phyloP scores from a whole-genome alignment of 2,888 invertebrate genomes.

The Xanthia icteritia region DNA sequence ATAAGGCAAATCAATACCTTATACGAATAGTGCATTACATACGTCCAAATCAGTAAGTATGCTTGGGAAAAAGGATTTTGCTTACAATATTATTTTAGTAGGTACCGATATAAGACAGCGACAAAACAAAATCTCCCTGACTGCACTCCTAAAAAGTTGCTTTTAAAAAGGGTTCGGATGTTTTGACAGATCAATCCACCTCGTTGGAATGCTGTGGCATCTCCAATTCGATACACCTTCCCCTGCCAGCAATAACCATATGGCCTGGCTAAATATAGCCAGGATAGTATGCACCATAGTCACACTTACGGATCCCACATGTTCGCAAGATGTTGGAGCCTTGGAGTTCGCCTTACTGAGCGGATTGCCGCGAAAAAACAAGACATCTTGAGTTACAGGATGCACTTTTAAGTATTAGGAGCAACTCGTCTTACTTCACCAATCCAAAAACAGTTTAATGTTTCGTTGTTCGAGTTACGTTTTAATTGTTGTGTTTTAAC shows the following conservation, averaged over 20 bases:
- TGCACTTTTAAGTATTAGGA: slow-evolving; percentile 82
- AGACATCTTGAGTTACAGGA: slow-evolving; percentile 88
- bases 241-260: slow-evolving; percentile 81
- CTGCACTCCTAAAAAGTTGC: slow-evolving; percentile 29
- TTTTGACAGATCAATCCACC: slow-evolving; percentile 64
- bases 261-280: slow-evolving; percentile 87
- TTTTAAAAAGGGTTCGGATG: slow-evolving; percentile 60
- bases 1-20: neutral
- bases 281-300: slow-evolving; percentile 76
- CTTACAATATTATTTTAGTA: slow-evolving; percentile 12
- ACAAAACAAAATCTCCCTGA: slow-evolving; percentile 15
- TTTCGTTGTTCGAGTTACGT: slow-evolving; percentile 67
- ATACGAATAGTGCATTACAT: neutral
- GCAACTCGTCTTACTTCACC: slow-evolving; percentile 64
- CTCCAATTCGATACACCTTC: slow-evolving; percentile 76
- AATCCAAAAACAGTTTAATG: slow-evolving; percentile 72
- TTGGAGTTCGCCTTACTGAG: slow-evolving; percentile 80
- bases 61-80: neutral
- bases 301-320: slow-evolving; percentile 82
- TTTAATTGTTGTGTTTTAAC: slow-evolving; percentile 53
- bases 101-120: neutral
- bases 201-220: slow-evolving; percentile 59
- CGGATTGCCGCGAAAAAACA: slow-evolving; percentile 85
- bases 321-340: slow-evolving; percentile 86
- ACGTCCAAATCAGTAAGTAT: neutral